These are phyloP conservation scores for Nyctalus aviator DNA, from an alignment of 2,797 vertebrate genomes.

Conservation along the genomic window DNA sequence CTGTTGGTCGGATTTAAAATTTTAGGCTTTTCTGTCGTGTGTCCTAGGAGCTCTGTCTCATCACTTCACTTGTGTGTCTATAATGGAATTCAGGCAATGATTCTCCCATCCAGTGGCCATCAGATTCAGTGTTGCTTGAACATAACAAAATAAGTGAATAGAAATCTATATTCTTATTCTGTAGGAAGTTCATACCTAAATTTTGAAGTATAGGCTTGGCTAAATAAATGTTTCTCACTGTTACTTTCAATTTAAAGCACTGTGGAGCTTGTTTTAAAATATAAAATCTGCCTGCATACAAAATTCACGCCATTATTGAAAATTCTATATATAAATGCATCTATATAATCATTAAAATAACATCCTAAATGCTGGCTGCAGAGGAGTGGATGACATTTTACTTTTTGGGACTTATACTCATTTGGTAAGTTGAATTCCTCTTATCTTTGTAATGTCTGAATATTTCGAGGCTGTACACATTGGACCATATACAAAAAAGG, in stretches of 20 bases:
- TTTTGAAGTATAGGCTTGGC: conserved; percentile 55
- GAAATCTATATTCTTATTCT: conserved; percentile 57
- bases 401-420: neutral
- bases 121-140: neutral
- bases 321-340: conserved; percentile 33
- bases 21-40: neutral
- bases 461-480: conserved; percentile 38
- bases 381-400: conserved; percentile 28
- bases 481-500: conserved; percentile 54
- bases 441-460: conserved; percentile 50
- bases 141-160: neutral
- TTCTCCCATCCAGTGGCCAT: neutral
- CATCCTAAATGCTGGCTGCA: conserved; percentile 9
- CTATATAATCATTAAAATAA: conserved; percentile 54
- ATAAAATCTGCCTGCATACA: conserved; percentile 41
- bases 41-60: neutral
- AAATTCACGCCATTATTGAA: conserved; percentile 59
- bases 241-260: conserved; percentile 65
- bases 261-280: conserved; percentile 32
- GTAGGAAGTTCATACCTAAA: conserved; percentile 25
- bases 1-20: neutral
- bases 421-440: conserved; percentile 57
- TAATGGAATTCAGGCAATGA: neutral
- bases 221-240: conserved; percentile 40
- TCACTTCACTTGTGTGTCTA: neutral